Evolutionary conservation across 2,113 vertebrate genomes (phyloP).

Genomic region (Zosterops lateralis): DNA sequence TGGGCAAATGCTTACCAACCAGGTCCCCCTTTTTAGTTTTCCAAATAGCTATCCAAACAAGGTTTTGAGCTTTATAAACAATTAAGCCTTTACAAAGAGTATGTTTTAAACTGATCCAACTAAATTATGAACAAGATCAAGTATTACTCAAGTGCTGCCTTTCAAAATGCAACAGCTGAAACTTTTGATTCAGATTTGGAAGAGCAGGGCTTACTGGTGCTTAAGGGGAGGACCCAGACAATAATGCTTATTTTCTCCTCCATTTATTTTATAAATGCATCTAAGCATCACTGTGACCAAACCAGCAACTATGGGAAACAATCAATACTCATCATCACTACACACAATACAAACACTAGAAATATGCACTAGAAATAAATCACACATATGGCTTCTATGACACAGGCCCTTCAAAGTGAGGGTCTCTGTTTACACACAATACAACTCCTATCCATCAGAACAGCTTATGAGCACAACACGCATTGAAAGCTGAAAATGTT

Average conservation of each 20-base stretch:
- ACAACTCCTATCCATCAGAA: background rate
- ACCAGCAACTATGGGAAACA: background rate
- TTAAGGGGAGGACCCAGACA: background rate
- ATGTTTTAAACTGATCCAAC: background rate
- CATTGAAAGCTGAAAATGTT: background rate
- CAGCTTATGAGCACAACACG: background rate
- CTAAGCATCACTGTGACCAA: background rate
- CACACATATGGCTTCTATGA: background rate
- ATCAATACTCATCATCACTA: background rate
- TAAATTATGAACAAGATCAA: background rate
- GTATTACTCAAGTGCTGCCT: background rate
- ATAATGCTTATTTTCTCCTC: background rate
- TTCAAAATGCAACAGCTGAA: background rate
- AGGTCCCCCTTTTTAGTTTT: background rate
- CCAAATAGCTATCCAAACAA: background rate
- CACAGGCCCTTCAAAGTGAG: background rate
- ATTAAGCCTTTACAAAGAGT: background rate
- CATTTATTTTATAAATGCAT: background rate
- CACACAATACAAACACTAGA: background rate
- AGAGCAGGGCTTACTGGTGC: background rate
- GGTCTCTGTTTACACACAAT: background rate
- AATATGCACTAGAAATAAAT: background rate
- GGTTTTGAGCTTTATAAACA: background rate
- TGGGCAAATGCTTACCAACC: constrained; percentile 1
- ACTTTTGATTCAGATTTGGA: background rate